Evolutionary conservation across 2,113 vertebrate species (phyloP), one percentile per base, ranked within the genome.

Genomic region (Tetrax tetrax): DNA sequence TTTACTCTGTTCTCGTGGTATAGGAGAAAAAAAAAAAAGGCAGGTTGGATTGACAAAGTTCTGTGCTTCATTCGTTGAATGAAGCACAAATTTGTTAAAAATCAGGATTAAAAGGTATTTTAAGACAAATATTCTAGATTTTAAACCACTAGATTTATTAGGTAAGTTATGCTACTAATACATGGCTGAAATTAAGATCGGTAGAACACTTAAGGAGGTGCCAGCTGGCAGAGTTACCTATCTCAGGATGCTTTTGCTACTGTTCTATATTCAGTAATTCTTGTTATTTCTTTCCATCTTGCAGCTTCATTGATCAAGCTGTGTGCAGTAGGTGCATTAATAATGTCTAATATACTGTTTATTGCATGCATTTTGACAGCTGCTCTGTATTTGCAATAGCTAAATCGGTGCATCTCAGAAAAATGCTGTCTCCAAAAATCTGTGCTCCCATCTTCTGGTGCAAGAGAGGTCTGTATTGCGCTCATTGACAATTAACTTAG

Each of bases 151-250:
- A 7, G 9, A 14, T 91, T 75, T 43, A 27, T 70, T 50, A 53
- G 12, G 2, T 83, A 3, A 3, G 0, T 63, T 70, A 3, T 19
- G 1, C 4, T 23, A 2, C 17, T 7, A 25, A 11, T 59, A 10
- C 25, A 14, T 48, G 33, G 9, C 59, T 75, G 79, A 51, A 80
- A 35, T 50, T 21, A 23, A 31, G 41, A 63, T 33, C 51, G 1
- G 3, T 2, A 29, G 81, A 63, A 19, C 50, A 35, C 2, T 10
- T 37, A 2, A 76, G 60, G 47, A 61, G 29, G 31, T 19, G 5
- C 38, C 70, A 88, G 27, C 28, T 93, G 57, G 38, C 24, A 78
- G n/a, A 61, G 23, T 48, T 37, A 10, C 37, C 64, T 15, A 13
- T 72, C 51, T 68, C 23, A 0, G 61, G 69, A 50, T 70, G 21